Base-by-base conservation (phyloP, 1,140 invertebrate genomes). In the Drosophila novamexicana region DNA sequence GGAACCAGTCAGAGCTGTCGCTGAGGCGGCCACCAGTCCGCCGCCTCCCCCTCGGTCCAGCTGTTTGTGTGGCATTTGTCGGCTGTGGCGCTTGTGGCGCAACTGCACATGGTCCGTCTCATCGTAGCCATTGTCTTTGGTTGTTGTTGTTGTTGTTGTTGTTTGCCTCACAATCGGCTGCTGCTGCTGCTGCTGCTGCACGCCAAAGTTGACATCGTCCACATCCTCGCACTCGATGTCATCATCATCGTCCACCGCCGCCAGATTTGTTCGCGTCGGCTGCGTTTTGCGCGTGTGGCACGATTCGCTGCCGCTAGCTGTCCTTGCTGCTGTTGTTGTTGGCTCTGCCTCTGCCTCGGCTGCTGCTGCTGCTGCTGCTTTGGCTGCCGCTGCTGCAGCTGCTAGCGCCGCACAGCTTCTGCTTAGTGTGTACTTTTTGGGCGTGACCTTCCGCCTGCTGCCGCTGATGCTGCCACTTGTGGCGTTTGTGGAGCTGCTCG, bases 61-160 rank as follows among this genome's bases (percentile, higher is more conserved):
- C 29, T 72, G 77, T 29, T 76, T 80, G 16, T 75, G 77, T 47
- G 67, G 71, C 32, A 68, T 88, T 63, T 73, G 85, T 58, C 50
- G 75, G 32, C 57, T 61, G 57, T 77, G 81, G 44, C 81, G 84
- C 42, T 79, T 90, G 72, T 91, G 80, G 14, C 90, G 90, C 78
- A 83, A 79, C 75, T 89, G 83, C 58, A 91, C 77, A 62, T 91
- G 84, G 85, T 91, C 90, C 37, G 84, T 81, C 56, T 91, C 90
- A 76, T 91, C 90, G 53, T 45, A 77, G 73, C 80, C 81, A 54
- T 75, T 81, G 85, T 90, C 85, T 90, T 90, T 90, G 86, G 80
- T 86, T 77, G 44, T 68, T 81, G 58, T 42, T 42, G 40, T 0
- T 42, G 40, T 0, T 18, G 80, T 86, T 77, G 44, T 68, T 44